phyloP scores from a whole-genome alignment of 64 coral and sea anemone genomes.

The Stichodactyla mertensii region DNA sequence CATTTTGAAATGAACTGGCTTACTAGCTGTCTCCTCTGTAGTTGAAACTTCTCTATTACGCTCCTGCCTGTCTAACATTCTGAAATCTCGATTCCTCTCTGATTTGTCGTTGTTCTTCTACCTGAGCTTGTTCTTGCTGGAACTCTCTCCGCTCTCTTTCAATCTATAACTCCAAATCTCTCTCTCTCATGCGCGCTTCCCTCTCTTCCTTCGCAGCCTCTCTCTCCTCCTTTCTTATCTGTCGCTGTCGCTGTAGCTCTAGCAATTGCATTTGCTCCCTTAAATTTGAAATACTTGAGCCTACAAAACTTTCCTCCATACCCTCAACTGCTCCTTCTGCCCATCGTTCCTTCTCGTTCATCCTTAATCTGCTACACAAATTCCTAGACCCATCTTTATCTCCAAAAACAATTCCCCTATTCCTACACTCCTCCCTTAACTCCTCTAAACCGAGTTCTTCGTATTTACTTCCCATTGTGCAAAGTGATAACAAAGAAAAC shows the following conservation, averaged over 20 bases:
- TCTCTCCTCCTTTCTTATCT: neutral
- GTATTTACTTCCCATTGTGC: no score
- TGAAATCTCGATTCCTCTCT: neutral
- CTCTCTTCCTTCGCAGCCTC: neutral
- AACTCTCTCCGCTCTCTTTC: neutral
- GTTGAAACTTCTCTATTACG: no score
- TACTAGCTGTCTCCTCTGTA: no score
- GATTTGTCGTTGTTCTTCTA: neutral
- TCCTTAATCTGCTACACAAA: no score
- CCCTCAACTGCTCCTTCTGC: no score
- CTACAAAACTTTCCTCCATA: no score
- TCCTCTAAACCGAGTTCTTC: no score
- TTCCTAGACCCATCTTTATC: no score
- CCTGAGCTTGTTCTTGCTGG: neutral
- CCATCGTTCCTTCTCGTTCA: no score
- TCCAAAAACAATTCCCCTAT: no score
- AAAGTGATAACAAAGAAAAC: no score
- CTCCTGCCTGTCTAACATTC: neutral
- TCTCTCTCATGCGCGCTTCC: neutral
- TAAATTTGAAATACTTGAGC: neutral
- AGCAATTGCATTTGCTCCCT: neutral
- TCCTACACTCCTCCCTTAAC: no score
- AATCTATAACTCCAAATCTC: neutral
- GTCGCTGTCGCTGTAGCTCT: neutral
- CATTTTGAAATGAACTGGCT: constrained; percentile 13